A percentile compares a stretch with the other conserved stretches of the same genome.
Evolutionary conservation across 1,140 invertebrate species (phyloP).

Genomic region (Aphelenchoides fujianensis): DNA sequence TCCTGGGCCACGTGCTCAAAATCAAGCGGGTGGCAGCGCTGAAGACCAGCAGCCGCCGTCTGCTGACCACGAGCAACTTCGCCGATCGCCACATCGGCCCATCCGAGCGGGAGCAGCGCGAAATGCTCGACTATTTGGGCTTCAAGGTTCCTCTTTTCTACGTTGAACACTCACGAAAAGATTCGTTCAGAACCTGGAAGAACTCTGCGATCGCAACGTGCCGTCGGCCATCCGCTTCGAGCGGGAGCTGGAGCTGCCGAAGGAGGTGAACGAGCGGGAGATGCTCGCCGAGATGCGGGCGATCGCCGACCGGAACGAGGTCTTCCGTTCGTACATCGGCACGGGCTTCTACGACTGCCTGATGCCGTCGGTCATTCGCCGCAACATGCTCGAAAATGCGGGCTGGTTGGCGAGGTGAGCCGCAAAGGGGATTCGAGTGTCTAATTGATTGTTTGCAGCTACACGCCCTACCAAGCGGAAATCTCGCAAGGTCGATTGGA

Average conservation of each 20-base stretch:
- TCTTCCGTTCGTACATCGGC: conserved; percentile 89
- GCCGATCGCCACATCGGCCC: conserved; percentile 58
- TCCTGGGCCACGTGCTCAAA: neutral
- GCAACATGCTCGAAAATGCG: conserved; percentile 98
- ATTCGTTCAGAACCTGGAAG: conserved; percentile 49
- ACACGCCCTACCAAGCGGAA: conserved; percentile 76
- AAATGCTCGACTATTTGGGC: conserved; percentile 58
- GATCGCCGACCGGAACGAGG: conserved; percentile 36
- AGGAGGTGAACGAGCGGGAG: conserved; percentile 33
- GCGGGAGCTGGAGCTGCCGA: conserved; percentile 32
- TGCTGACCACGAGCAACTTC: conserved; percentile 25
- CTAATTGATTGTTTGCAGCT: too few relatives aligned
- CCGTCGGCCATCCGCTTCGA: conserved; percentile 39
- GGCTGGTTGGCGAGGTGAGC: conserved; percentile 76
- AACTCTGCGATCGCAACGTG: conserved; percentile 41
- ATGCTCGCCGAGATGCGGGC: conserved; percentile 41
- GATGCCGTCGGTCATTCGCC: conserved; percentile 85
- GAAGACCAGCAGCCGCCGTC: neutral
- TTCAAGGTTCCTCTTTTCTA: too few relatives aligned
- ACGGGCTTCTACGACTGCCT: conserved; percentile 97
- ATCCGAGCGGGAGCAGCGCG: conserved; percentile 53
- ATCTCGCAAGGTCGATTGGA: conserved; percentile 94
- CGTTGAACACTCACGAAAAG: too few relatives aligned
- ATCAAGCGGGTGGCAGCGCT: neutral
- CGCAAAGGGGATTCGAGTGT: too few relatives aligned